phyloP scores from a whole-genome alignment of 2,888 invertebrate species.

The Ectemnius lituratus region DNA sequence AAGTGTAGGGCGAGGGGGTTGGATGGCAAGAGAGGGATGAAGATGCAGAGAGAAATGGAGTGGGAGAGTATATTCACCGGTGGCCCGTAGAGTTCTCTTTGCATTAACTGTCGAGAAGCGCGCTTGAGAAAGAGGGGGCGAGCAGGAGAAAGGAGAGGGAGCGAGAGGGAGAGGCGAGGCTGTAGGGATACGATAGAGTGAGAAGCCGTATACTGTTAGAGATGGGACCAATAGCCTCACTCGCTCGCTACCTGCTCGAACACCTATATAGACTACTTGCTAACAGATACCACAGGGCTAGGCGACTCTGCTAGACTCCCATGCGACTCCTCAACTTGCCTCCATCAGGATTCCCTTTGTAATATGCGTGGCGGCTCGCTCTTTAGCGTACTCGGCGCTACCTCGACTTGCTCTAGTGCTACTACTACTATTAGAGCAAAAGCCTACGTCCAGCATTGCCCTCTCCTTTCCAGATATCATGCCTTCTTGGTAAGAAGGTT shows the following conservation, averaged over 20 bases:
- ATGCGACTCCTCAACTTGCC: neutral
- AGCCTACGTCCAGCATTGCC: no score
- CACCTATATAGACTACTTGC: neutral
- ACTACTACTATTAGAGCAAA: no score
- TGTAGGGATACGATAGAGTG: neutral
- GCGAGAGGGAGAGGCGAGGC: slow-evolving; percentile 24
- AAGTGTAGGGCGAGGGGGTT: slow-evolving; percentile 2
- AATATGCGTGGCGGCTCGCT: no score
- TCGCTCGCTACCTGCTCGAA: slow-evolving; percentile 9
- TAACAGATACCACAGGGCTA: neutral
- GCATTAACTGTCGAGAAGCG: slow-evolving; percentile 56
- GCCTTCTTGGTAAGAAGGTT: no score
- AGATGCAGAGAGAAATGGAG: slow-evolving; percentile 27
- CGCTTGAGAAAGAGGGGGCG: slow-evolving; percentile 32
- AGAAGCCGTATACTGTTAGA: slow-evolving; percentile 25
- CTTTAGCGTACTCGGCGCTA: slow-evolving; percentile 20
- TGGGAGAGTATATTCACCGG: slow-evolving; percentile 51
- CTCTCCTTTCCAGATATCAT: no score
- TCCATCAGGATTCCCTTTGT: no score
- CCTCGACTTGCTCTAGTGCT: no score
- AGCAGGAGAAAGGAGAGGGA: slow-evolving; percentile 17
- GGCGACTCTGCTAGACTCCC: slow-evolving; percentile 14
- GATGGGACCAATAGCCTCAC: slow-evolving; percentile 35
- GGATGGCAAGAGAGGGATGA: neutral
- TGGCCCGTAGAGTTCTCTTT: slow-evolving; percentile 51